A percentile compares a stretch with the other conserved stretches of the same genome.
These are phyloP conservation scores for Tetramorium bicarinatum DNA, from an alignment of 2,888 invertebrate genomes.

Conservation along the genomic window DNA sequence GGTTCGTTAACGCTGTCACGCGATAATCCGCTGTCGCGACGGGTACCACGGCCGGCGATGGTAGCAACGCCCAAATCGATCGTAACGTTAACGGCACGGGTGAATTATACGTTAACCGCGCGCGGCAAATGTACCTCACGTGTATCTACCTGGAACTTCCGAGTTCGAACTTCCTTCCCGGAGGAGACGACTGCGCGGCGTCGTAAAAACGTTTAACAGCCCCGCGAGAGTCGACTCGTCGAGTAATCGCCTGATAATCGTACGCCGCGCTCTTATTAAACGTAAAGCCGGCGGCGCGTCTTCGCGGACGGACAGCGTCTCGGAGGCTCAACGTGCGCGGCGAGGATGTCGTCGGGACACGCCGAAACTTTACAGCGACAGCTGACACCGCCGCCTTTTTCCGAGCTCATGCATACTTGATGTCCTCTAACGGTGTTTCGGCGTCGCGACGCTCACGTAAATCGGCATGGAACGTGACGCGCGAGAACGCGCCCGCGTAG, in stretches of 20 bases:
- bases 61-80: not conserved
- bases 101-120: not conserved
- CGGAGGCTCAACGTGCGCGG: not conserved
- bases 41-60: not conserved
- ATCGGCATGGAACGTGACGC: conserved; percentile 6
- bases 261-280: not conserved
- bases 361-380: conserved; percentile 29
- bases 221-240: not conserved
- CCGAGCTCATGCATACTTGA: conserved; percentile 32
- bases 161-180: not conserved
- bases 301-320: not conserved
- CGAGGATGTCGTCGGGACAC: conserved; percentile 2
- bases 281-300: not conserved
- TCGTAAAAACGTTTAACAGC: not conserved
- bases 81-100: not conserved
- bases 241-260: not conserved
- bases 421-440: conserved; percentile 10
- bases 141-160: not conserved
- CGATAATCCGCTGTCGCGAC: not conserved
- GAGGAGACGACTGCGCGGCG: not conserved
- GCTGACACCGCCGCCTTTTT: conserved; percentile 14
- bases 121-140: not conserved
- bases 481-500: not conserved
- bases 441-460: not conserved
- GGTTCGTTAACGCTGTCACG: conserved; percentile 4